Base-by-base conservation (phyloP, 2,113 vertebrate species). In the Chionis minor region DNA sequence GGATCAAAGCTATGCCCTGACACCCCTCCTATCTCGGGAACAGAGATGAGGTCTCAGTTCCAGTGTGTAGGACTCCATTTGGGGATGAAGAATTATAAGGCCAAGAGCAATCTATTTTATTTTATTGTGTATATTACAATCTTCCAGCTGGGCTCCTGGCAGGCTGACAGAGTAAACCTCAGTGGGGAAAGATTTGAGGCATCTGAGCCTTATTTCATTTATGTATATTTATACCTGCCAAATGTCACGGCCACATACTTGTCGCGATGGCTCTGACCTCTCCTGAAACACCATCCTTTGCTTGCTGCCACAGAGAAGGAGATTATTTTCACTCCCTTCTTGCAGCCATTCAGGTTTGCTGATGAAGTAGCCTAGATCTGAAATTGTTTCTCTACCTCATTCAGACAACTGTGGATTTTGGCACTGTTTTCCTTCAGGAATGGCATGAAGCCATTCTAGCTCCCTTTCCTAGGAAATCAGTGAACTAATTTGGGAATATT, bases 61-160 rank as follows among this genome's bases (percentile, higher is more conserved):
- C 62, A 83, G 17, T 24, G n/a, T 26, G 27, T 8, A 44, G 52
- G 24, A 42, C 28, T 67, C 52, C 63, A 62, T 72, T 33, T 72
- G 63, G 33, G 22, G 28, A 75, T 1, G 2, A 91, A 81, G 22
- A 90, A 27, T 65, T 62, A 35, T 18, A 91, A 94, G 62, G 33
- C 82, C 62, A 79, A 75, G 22, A 90, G 35, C 58, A 80, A 92
- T 93, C 45, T n/a, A n/a, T 82, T 93, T 90, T 75, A 69, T 90
- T 96, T 92, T 86, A 58, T 73, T 85, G 54, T 65, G 42, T 54
- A 85, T 26, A 66, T 80, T 65, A 94, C 1, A 5, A 56, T 82
- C 66, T 74, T 81, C 94, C 93, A 94, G 81, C 71, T 94, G 94
- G 86, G 74, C 4, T 93, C 40, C 45, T 96, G 87, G 93, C 92